phyloP scores from a whole-genome alignment of 1,140 invertebrate genomes.

The Antheraea mylitta region DNA sequence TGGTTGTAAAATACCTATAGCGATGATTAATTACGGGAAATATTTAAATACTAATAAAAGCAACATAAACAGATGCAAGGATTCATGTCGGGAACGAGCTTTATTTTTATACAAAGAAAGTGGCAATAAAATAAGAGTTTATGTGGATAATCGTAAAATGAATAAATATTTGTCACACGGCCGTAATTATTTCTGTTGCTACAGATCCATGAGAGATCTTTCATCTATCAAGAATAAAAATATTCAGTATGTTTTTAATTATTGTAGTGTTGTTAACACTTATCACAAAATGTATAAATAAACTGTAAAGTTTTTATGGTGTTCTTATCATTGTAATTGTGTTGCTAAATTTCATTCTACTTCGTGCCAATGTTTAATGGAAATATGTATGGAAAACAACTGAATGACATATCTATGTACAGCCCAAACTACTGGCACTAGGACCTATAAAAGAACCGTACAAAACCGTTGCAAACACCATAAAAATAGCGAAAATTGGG shows the following conservation, averaged over 20 bases:
- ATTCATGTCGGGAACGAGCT: slow-evolving; percentile 47
- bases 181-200: slow-evolving; percentile 48
- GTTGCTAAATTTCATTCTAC: background rate
- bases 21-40: slow-evolving; percentile 38
- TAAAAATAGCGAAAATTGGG: too few relatives aligned
- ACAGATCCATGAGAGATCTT: slow-evolving; percentile 39
- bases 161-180: slow-evolving; percentile 38
- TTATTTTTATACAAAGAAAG: slow-evolving; percentile 47
- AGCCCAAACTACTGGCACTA: too few relatives aligned
- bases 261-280: background rate
- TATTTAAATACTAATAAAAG: slow-evolving; percentile 23
- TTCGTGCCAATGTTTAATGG: background rate
- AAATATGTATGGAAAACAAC: too few relatives aligned
- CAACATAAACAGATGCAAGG: slow-evolving; percentile 19
- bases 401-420: too few relatives aligned
- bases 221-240: slow-evolving; percentile 23
- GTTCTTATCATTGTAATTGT: background rate
- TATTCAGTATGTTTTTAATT: slow-evolving; percentile 29
- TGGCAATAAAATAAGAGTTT: slow-evolving; percentile 32
- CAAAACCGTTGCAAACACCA: too few relatives aligned
- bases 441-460: too few relatives aligned
- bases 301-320: background rate
- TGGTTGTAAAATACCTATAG: slow-evolving; percentile 56
- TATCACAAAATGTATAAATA: too few relatives aligned
- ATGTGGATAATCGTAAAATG: slow-evolving; percentile 37